phyloP scores from a whole-genome alignment of 2,888 invertebrate species.

The Ennomos erosarius region DNA sequence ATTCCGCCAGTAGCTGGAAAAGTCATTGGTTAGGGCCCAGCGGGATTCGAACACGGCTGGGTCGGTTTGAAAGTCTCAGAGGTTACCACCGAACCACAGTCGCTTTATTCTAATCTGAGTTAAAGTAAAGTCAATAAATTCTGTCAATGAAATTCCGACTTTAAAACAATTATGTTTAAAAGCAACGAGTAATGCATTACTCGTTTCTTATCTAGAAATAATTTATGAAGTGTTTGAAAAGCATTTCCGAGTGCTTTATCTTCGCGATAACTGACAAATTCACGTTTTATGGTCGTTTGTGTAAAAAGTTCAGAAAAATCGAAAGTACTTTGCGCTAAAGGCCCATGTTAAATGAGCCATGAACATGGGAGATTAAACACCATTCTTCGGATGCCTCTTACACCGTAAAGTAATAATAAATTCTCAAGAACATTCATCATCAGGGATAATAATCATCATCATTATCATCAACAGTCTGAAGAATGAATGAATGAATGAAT shows the following conservation, averaged over 20 bases:
- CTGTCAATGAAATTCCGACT: neutral
- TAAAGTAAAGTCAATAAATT: too few species aligned
- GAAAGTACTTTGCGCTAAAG: conserved; percentile 50
- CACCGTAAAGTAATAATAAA: conserved; percentile 30
- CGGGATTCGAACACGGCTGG: too few species aligned
- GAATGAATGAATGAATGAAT: too few species aligned
- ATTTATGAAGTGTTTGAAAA: conserved; percentile 12
- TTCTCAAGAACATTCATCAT: too few species aligned
- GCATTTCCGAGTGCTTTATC: conserved; percentile 18
- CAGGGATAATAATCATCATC: too few species aligned
- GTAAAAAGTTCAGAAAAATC: conserved; percentile 52
- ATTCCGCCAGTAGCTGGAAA: too few species aligned
- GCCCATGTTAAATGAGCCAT: conserved; percentile 58
- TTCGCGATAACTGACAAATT: conserved; percentile 29
- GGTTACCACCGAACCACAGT: too few species aligned
- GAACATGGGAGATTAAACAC: conserved; percentile 45
- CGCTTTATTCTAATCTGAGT: too few species aligned
- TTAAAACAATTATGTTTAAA: neutral
- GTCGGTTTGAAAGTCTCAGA: too few species aligned
- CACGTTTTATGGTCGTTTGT: conserved; percentile 49
- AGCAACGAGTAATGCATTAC: neutral
- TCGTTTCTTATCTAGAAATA: neutral
- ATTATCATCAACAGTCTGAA: too few species aligned
- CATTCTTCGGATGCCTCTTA: conserved; percentile 28
- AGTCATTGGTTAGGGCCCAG: too few species aligned